A percentile compares a stretch with the other conserved stretches of the same genome.
Evolutionary conservation across 2,113 vertebrate species (phyloP).

Genomic region (Andinoacara biseriatus): DNA sequence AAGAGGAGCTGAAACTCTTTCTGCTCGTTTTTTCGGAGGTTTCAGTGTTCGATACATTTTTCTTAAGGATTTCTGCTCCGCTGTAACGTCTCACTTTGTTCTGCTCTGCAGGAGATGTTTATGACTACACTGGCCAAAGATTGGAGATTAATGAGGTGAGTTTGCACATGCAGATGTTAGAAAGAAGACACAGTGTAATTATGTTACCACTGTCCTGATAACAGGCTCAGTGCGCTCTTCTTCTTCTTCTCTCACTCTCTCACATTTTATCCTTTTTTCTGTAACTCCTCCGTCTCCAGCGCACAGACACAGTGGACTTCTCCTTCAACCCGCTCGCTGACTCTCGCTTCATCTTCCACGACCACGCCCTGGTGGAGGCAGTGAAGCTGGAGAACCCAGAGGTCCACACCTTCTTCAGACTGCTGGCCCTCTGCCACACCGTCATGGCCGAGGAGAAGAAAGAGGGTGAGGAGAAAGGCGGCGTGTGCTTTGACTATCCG

Average conservation of each 20-base stretch:
- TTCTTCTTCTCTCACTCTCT: not conserved
- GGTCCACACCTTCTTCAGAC: constrained; percentile 88
- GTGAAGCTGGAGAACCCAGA: constrained; percentile 81
- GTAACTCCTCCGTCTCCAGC: constrained; percentile 67
- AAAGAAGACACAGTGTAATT: not conserved
- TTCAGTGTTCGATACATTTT: not conserved
- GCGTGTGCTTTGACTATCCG: accelerated
- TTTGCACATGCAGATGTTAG: not conserved
- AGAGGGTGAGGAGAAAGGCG: constrained; percentile 77
- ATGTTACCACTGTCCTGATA: not conserved
- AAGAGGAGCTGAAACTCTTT: not conserved
- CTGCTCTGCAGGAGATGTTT: constrained; percentile 82
- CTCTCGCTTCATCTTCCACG: constrained; percentile 89
- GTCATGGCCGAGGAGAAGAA: constrained; percentile 94
- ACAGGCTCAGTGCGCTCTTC: not conserved
- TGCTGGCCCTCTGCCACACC: constrained; percentile 93
- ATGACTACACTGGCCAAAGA: constrained; percentile 78
- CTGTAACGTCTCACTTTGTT: not conserved
- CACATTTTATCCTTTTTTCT: not conserved
- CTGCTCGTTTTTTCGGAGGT: not conserved
- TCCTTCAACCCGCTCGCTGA: constrained; percentile 90
- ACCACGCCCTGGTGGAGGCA: constrained; percentile 87
- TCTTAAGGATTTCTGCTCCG: not conserved
- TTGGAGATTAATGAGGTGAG: constrained; percentile 86
- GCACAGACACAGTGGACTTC: constrained; percentile 87